Evolutionary conservation across 2,113 vertebrate genomes (phyloP).

Genomic region (Chloroceryle aenea): DNA sequence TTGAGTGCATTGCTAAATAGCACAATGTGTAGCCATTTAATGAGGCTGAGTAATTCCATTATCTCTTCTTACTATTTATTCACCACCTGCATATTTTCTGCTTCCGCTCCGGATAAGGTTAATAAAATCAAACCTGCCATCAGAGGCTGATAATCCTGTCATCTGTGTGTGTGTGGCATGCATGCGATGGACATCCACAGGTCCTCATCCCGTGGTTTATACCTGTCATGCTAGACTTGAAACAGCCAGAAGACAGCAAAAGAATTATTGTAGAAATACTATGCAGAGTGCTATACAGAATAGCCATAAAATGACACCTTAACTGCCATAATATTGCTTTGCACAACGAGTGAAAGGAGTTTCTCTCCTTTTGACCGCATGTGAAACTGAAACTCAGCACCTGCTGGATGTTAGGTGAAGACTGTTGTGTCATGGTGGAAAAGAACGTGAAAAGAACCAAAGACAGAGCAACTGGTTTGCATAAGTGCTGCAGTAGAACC

Average conservation of each 20-base stretch:
- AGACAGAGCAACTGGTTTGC: background rate
- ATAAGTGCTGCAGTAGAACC: background rate
- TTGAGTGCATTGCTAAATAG: slow-evolving; percentile 64
- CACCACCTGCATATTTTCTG: slow-evolving; percentile 53
- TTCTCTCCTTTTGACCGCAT: background rate
- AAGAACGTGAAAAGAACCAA: background rate
- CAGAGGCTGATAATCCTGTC: slow-evolving; percentile 2
- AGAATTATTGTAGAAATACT: background rate
- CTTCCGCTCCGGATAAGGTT: background rate
- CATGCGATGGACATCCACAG: background rate
- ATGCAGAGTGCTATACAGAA: background rate
- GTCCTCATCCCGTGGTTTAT: background rate
- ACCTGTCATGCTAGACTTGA: background rate
- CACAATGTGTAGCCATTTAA: slow-evolving; percentile 64
- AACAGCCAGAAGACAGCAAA: background rate
- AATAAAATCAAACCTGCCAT: slow-evolving; percentile 46
- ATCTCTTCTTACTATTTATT: slow-evolving; percentile 53
- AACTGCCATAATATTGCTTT: background rate
- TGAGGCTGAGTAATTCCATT: slow-evolving; percentile 64
- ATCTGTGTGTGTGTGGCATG: background rate
- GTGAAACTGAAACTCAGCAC: background rate
- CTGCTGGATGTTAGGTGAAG: background rate
- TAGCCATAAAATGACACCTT: background rate
- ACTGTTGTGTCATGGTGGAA: background rate
- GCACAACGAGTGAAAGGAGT: background rate